A percentile compares a stretch with the other conserved stretches of the same genome.
Conservation (phyloP, 2,888 invertebrate species). For the Apamea epomidion region DNA sequence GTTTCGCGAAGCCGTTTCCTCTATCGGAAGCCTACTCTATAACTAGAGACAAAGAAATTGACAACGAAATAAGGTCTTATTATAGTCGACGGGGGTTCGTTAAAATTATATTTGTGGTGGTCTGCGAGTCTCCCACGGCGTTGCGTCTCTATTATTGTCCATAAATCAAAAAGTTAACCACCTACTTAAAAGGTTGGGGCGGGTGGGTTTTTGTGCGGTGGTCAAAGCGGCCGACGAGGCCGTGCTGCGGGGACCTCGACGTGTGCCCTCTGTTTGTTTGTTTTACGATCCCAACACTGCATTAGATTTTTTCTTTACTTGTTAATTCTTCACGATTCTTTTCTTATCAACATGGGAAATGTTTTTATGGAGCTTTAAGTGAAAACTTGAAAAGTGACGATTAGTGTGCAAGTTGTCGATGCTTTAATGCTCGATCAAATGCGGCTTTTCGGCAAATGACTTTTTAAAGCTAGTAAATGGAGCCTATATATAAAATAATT, state of each 20-base stretch:
- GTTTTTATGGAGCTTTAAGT: conserved; percentile 72
- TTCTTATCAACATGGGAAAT: conserved; percentile 81
- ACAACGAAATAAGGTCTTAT: conserved; percentile 84
- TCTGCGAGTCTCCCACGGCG: conserved; percentile 88
- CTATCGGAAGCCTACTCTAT: conserved; percentile 69
- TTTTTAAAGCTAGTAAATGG: neutral
- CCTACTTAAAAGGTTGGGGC: conserved; percentile 90
- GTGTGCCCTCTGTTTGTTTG: conserved; percentile 88
- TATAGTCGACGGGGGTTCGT: conserved; percentile 87
- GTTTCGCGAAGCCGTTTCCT: conserved; percentile 70
- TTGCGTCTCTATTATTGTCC: conserved; percentile 90
- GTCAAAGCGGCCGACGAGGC: conserved; percentile 88
- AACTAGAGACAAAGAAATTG: conserved; percentile 81
- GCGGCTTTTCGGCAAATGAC: neutral
- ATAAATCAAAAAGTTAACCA: conserved; percentile 91
- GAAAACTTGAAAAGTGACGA: conserved; percentile 71
- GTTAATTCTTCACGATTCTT: conserved; percentile 86
- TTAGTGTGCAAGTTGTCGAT: conserved; percentile 37
- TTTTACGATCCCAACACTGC: conserved; percentile 89
- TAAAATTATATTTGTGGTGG: conserved; percentile 88
- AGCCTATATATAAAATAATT: conserved; percentile 1
- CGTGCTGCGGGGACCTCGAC: conserved; percentile 80
- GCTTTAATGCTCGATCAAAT: conserved; percentile 16
- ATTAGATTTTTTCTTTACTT: conserved; percentile 87
- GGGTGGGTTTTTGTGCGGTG: conserved; percentile 87